Evolutionary conservation across 2,797 vertebrate genomes (phyloP).

Genomic region (Acipenser ruthenus): DNA sequence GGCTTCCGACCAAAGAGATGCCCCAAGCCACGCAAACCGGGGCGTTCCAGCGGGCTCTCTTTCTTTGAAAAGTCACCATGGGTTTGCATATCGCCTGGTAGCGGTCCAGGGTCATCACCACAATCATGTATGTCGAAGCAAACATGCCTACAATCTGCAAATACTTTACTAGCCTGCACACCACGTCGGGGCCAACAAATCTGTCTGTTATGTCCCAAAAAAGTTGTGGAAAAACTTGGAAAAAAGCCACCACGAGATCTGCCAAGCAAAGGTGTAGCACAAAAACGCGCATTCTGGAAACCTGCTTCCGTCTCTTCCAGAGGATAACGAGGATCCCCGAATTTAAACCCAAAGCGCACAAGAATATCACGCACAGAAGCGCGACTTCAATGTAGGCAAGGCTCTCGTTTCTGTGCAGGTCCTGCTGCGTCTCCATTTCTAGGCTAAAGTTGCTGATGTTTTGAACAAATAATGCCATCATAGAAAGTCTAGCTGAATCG

Average conservation of each 20-base stretch:
- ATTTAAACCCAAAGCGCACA: slow-evolving; percentile 50
- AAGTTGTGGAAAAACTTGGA: slow-evolving; percentile 64
- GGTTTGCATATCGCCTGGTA: slow-evolving; percentile 64
- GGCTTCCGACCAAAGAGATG: slow-evolving; percentile 58
- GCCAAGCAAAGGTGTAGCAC: slow-evolving; percentile 64
- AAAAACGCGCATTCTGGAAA: slow-evolving; percentile 61
- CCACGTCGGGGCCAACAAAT: slow-evolving; percentile 54
- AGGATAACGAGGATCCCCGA: slow-evolving; percentile 44
- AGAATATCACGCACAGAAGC: slow-evolving; percentile 51
- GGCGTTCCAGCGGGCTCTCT: slow-evolving; percentile 63
- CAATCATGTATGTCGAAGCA: slow-evolving; percentile 64
- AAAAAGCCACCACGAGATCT: slow-evolving; percentile 59
- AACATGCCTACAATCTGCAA: slow-evolving; percentile 70
- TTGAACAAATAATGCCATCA: slow-evolving; percentile 32
- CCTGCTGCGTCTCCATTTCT: slow-evolving; percentile 9
- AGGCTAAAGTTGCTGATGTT: slow-evolving; percentile 39
- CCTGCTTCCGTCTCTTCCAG: slow-evolving; percentile 44
- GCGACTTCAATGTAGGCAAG: slow-evolving; percentile 53
- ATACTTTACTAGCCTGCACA: slow-evolving; percentile 61
- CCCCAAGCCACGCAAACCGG: slow-evolving; percentile 70
- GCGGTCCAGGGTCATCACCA: slow-evolving; percentile 61
- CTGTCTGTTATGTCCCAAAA: slow-evolving; percentile 66
- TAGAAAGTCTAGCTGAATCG: too few species aligned
- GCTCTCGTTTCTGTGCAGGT: slow-evolving; percentile 41
- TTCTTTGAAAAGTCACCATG: slow-evolving; percentile 57